Evolutionary conservation across 2,888 invertebrate species (phyloP).

Genomic region (Eurois occulta): DNA sequence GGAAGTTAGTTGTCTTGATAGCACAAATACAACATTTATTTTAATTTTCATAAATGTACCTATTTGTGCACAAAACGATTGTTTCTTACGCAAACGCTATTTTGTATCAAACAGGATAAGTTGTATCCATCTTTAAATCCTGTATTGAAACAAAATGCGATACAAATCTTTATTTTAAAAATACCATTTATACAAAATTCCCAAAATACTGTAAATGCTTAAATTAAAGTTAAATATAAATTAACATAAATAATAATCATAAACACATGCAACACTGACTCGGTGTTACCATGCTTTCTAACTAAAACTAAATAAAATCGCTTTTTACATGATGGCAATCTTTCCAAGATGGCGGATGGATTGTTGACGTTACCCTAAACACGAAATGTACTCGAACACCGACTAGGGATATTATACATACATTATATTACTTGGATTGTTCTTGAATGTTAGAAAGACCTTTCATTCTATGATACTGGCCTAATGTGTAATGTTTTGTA

Average conservation of each 20-base stretch:
- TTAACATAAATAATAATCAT: constrained; percentile 55
- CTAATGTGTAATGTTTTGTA: neutral
- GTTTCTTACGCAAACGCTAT: constrained; percentile 17
- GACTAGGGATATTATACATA: constrained; percentile 39
- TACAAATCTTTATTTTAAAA: constrained; percentile 14
- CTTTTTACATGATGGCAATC: constrained; percentile 69
- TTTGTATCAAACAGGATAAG: constrained; percentile 38
- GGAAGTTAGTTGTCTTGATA: neutral
- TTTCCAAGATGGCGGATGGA: constrained; percentile 77
- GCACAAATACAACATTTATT: constrained; percentile 54
- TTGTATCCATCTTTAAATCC: neutral
- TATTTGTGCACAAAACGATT: constrained; percentile 32
- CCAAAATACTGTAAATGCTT: constrained; percentile 59
- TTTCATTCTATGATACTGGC: constrained; percentile 21
- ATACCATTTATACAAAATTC: constrained; percentile 37
- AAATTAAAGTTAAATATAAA: constrained; percentile 52
- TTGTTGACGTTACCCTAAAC: constrained; percentile 26
- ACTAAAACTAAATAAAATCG: constrained; percentile 55
- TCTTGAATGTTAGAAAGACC: neutral
- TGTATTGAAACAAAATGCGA: constrained; percentile 51
- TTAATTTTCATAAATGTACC: constrained; percentile 39
- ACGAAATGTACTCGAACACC: constrained; percentile 13
- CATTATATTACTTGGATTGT: constrained; percentile 12
- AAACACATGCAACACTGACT: constrained; percentile 35
- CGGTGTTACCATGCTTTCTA: constrained; percentile 29